Percentiles rank a stretch among this genome's conserved stretches.
Conservation (phyloP, 2,797 vertebrate species). For the Limosa lapponica region DNA sequence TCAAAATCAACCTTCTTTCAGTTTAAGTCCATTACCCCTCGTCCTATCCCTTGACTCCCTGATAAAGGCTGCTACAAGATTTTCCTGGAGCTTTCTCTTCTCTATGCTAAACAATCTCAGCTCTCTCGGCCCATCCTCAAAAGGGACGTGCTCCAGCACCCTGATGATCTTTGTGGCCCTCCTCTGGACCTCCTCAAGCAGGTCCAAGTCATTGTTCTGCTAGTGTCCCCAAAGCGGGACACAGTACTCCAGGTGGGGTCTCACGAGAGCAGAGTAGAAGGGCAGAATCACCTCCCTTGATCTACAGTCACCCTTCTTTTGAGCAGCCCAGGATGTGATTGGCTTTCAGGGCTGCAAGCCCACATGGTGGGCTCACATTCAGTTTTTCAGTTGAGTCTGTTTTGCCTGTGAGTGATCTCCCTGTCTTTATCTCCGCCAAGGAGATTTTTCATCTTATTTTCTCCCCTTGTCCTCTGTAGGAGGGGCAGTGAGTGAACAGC, state of each 20-base stretch:
- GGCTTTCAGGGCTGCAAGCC: accelerated
- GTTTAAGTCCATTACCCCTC: background rate
- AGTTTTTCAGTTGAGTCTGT: background rate
- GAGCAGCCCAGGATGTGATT: background rate
- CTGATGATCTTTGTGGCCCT: background rate
- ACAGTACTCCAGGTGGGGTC: background rate
- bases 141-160: background rate
- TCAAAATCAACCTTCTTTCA: background rate
- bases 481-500: background rate
- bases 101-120: background rate
- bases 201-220: background rate
- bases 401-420: background rate
- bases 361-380: accelerated
- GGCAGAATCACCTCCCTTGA: background rate
- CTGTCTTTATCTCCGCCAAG: background rate
- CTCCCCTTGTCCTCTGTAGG: background rate
- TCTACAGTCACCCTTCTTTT: accelerated
- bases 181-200: background rate
- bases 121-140: background rate
- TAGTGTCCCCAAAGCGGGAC: accelerated
- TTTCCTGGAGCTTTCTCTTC: background rate
- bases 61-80: background rate
- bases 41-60: accelerated
- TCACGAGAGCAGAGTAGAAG: background rate
- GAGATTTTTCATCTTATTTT: background rate